A percentile compares a stretch with the other conserved stretches of the same genome.
These are phyloP conservation scores for Pardalotus punctatus DNA, from an alignment of 2,113 vertebrate genomes.

Conservation along the genomic window DNA sequence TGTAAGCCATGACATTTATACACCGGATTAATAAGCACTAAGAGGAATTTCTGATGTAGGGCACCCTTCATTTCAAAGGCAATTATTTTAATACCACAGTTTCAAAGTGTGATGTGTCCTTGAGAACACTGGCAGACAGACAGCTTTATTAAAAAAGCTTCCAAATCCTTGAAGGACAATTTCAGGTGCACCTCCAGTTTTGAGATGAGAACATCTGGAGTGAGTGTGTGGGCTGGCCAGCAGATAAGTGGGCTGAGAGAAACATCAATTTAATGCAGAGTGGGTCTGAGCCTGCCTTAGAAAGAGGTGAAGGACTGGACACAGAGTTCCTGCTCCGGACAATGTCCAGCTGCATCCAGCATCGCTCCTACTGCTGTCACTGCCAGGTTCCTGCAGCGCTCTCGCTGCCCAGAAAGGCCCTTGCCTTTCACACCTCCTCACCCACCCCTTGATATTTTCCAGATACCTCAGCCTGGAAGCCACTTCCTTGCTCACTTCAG, in stretches of 20 bases:
- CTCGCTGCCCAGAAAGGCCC: neutral
- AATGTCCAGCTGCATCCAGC: neutral
- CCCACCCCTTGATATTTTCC: neutral
- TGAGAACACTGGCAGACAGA: neutral
- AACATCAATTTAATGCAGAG: neutral
- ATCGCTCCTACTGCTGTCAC: fast-evolving
- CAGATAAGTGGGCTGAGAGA: neutral
- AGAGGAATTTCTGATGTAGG: slow-evolving; percentile 46
- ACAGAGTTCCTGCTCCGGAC: neutral
- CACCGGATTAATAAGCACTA: neutral
- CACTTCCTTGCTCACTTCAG: neutral
- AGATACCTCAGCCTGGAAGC: neutral
- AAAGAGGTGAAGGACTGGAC: neutral
- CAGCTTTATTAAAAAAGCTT: neutral
- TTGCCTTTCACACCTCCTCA: neutral
- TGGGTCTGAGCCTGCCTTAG: neutral
- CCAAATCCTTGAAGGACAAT: neutral
- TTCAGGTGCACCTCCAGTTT: neutral
- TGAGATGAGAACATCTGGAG: neutral
- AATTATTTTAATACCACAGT: slow-evolving; percentile 18
- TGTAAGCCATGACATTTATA: slow-evolving; percentile 52
- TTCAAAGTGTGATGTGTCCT: neutral
- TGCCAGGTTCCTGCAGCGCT: neutral
- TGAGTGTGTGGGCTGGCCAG: neutral
- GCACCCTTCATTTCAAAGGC: neutral